Conservation (phyloP, 2,888 invertebrate species). For the Euphydryas editha region DNA sequence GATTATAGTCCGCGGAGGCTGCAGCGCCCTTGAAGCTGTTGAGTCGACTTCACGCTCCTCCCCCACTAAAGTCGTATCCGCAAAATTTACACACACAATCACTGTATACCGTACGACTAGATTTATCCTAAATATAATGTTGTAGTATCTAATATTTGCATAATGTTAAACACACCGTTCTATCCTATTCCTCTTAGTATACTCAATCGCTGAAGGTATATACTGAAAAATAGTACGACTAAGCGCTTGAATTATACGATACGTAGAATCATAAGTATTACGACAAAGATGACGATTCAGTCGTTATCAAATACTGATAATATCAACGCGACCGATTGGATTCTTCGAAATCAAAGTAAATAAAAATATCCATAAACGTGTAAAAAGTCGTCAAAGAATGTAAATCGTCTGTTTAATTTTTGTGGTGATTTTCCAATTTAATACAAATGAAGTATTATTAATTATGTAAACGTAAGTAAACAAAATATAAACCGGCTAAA, state of each 20-base stretch:
- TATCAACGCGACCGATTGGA: conserved; percentile 57
- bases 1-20: conserved; percentile 55
- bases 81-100: conserved; percentile 17
- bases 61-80: conserved; percentile 30
- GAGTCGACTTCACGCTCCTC: conserved; percentile 42
- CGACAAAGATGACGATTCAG: conserved; percentile 63
- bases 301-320: conserved; percentile 53
- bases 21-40: conserved; percentile 66
- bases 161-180: conserved; percentile 6
- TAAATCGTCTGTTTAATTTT: too few species aligned
- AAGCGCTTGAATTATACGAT: conserved; percentile 37
- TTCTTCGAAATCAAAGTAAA: conserved; percentile 11
- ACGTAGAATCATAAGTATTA: conserved; percentile 45
- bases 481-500: too few species aligned
- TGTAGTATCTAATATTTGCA: conserved; percentile 2
- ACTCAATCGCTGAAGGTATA: conserved; percentile 8
- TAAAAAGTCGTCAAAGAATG: neutral
- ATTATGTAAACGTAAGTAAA: too few species aligned
- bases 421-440: neutral
- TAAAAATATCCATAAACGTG: neutral
- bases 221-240: conserved; percentile 12
- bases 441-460: too few species aligned
- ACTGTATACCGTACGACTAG: conserved; percentile 2
- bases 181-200: too few species aligned
- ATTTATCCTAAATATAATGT: conserved; percentile 6